phyloP scores from a whole-genome alignment of 2,888 invertebrate genomes.

The Drosophila formosana region DNA sequence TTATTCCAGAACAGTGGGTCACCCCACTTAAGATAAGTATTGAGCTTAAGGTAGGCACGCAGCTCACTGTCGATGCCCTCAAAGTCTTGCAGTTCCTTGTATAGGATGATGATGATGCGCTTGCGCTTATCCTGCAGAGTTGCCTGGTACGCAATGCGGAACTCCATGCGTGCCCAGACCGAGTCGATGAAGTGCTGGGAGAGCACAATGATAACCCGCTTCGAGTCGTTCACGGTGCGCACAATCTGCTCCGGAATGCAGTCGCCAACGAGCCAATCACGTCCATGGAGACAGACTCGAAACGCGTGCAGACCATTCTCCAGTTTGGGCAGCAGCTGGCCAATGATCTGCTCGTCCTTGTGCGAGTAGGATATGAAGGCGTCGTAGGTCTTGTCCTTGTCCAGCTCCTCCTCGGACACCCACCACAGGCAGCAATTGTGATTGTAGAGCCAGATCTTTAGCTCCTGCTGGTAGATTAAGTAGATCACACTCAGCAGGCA shows the following conservation, averaged over 20 bases:
- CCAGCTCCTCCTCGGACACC: slow-evolving; percentile 89
- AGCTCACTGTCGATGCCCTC: slow-evolving; percentile 88
- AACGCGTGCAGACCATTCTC: slow-evolving; percentile 88
- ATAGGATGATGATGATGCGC: slow-evolving; percentile 89
- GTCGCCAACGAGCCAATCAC: slow-evolving; percentile 91
- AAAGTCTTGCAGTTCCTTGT: slow-evolving; percentile 88
- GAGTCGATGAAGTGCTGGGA: slow-evolving; percentile 90
- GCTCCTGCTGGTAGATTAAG: slow-evolving; percentile 86
- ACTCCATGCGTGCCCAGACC: slow-evolving; percentile 90
- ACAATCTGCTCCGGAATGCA: slow-evolving; percentile 90
- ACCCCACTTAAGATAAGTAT: slow-evolving; percentile 92
- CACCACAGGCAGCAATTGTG: slow-evolving; percentile 87
- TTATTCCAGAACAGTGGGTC: slow-evolving; percentile 93
- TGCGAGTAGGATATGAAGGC: slow-evolving; percentile 93
- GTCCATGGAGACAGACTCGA: slow-evolving; percentile 89
- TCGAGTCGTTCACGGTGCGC: slow-evolving; percentile 89
- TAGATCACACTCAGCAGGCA: slow-evolving; percentile 84
- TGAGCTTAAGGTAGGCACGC: slow-evolving; percentile 89
- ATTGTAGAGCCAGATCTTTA: slow-evolving; percentile 89
- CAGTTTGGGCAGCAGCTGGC: slow-evolving; percentile 88
- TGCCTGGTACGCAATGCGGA: slow-evolving; percentile 89
- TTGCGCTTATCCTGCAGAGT: slow-evolving; percentile 88
- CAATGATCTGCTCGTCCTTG: slow-evolving; percentile 90
- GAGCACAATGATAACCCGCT: slow-evolving; percentile 89
- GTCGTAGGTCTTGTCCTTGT: slow-evolving; percentile 88